These are phyloP conservation scores for Propithecus perrieri DNA, from an alignment of 2,797 vertebrate genomes.

Conservation along the genomic window DNA sequence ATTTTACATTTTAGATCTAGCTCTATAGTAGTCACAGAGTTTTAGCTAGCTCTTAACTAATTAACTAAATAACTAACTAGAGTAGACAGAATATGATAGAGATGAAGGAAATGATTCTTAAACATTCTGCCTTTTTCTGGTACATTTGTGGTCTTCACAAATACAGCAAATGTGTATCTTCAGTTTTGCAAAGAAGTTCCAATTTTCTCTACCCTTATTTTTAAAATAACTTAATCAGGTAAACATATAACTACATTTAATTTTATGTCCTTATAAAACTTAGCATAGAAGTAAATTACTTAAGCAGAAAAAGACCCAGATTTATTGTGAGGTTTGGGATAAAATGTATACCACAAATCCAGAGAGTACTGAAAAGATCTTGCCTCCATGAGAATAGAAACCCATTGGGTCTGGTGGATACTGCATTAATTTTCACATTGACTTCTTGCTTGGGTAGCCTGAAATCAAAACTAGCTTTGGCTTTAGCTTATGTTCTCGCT, in stretches of 20 bases:
- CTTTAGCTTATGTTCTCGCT: background rate
- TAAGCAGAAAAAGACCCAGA: background rate
- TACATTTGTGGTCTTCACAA: background rate
- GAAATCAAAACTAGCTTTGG: background rate
- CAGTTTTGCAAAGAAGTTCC: conserved; percentile 17
- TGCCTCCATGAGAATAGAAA: background rate
- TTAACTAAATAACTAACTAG: background rate
- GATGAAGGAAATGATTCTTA: background rate
- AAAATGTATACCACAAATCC: background rate
- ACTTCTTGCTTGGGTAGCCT: conserved; percentile 3
- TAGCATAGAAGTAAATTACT: background rate
- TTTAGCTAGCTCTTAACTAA: background rate
- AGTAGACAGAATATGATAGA: background rate
- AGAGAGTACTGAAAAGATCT: background rate
- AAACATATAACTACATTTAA: background rate
- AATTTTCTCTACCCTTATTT: background rate
- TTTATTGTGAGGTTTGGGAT: conserved; percentile 17
- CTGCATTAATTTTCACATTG: background rate
- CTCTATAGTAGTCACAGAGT: background rate
- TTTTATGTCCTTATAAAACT: background rate
- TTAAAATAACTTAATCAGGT: background rate
- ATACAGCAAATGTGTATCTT: background rate
- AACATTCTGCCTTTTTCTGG: background rate
- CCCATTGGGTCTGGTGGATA: background rate
- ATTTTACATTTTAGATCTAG: conserved; percentile 1